Percentiles rank a stretch among this genome's conserved stretches.
Conservation (phyloP, 2,113 vertebrate species). For the Oophaga pumilio region DNA sequence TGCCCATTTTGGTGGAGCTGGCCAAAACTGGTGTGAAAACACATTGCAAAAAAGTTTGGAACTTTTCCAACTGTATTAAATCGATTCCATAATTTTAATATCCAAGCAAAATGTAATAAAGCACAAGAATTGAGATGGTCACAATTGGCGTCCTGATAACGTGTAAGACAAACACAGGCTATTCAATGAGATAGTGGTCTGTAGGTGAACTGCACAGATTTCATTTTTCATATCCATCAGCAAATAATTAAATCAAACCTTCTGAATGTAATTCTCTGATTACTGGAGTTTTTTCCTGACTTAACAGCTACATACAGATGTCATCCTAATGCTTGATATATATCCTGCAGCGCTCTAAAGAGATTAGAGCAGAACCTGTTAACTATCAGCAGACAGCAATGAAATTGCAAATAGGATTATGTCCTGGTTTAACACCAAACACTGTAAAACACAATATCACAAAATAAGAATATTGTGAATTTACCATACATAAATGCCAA, state of each 20-base stretch:
- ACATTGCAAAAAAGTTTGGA: too few species aligned
- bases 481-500: not conserved
- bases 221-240: conserved; percentile 67
- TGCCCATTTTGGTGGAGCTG: too few species aligned
- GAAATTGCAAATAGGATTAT: conserved; percentile 72
- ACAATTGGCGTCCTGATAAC: not conserved
- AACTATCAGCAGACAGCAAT: conserved; percentile 77
- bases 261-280: conserved; percentile 67
- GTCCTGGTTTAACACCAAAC: conserved; percentile 58
- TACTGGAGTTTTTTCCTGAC: conserved; percentile 68
- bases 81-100: too few species aligned
- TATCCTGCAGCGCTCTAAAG: conserved; percentile 71
- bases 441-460: conserved; percentile 66
- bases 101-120: not conserved
- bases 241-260: conserved; percentile 69
- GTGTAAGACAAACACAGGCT: not conserved
- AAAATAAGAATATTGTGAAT: conserved; percentile 60
- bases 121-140: not conserved
- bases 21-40: too few species aligned
- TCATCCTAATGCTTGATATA: conserved; percentile 69
- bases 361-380: conserved; percentile 77
- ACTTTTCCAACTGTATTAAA: too few species aligned
- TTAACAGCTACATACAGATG: conserved; percentile 68
- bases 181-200: not conserved
- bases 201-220: conserved; percentile 63